Percentiles rank a stretch among this genome's conserved stretches.
These are phyloP conservation scores for Pomacea maculata DNA, from an alignment of 1,140 invertebrate genomes.

Conservation along the genomic window DNA sequence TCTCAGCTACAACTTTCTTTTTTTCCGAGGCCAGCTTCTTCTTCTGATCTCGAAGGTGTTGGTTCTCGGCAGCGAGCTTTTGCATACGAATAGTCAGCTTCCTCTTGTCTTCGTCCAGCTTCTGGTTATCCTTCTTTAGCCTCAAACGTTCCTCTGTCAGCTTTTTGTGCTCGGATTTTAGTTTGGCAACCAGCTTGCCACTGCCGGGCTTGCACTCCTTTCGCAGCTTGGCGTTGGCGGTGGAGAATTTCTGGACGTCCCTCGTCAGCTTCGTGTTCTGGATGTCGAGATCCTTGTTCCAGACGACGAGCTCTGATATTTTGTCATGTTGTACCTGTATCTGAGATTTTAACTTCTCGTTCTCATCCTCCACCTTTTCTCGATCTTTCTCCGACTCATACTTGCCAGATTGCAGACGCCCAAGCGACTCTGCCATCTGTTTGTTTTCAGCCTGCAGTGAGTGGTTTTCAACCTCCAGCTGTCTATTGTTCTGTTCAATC, in stretches of 20 bases:
- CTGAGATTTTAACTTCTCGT: slow-evolving; percentile 3
- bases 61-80: slow-evolving; percentile 26
- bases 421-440: not conserved
- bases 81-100: slow-evolving; percentile 16
- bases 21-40: slow-evolving; percentile 16
- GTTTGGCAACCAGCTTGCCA: not conserved
- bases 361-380: slow-evolving; percentile 10
- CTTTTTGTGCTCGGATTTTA: slow-evolving; percentile 23
- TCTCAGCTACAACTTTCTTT: slow-evolving; percentile 9
- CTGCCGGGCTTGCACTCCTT: slow-evolving; percentile 1
- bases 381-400: slow-evolving; percentile 1
- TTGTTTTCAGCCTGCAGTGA: slow-evolving; percentile 14
- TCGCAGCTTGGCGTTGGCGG: slow-evolving; percentile 19
- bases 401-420: not conserved
- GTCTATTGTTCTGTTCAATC: slow-evolving; percentile 14
- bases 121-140: slow-evolving; percentile 20
- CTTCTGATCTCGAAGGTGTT: slow-evolving; percentile 23
- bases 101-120: slow-evolving; percentile 21
- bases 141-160: not conserved
- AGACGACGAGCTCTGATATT: not conserved
- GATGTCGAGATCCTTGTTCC: slow-evolving; percentile 14
- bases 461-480: slow-evolving; percentile 20
- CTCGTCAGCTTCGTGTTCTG: slow-evolving; percentile 24
- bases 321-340: not conserved
- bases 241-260: slow-evolving; percentile 16